Conservation (phyloP, 2,113 vertebrate species). For the Balaeniceps rex region DNA sequence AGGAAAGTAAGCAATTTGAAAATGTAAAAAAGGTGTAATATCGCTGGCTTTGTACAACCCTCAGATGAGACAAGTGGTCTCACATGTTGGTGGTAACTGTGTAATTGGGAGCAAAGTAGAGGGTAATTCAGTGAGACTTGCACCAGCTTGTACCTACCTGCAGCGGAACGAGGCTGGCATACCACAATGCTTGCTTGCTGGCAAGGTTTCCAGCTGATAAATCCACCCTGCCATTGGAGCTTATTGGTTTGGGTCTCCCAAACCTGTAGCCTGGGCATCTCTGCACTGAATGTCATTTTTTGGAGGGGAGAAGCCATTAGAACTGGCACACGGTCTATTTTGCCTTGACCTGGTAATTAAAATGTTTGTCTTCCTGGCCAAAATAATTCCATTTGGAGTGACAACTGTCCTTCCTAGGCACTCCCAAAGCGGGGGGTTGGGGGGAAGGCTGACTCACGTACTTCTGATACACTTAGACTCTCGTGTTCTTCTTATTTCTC, state of each 20-base stretch:
- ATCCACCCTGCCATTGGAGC: background rate
- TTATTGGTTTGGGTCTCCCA: background rate
- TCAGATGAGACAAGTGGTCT: background rate
- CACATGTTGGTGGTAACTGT: accelerated
- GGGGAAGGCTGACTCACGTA: background rate
- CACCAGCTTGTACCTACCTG: background rate
- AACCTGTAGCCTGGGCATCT: background rate
- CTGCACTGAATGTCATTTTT: accelerated
- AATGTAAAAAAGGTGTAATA: background rate
- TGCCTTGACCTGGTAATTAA: background rate
- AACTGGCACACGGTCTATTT: background rate
- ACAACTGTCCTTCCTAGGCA: background rate
- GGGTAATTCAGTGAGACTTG: background rate
- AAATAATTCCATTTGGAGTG: background rate
- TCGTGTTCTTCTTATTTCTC: background rate
- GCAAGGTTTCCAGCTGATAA: background rate
- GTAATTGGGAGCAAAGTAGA: background rate
- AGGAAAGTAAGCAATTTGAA: background rate
- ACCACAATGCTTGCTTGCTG: background rate
- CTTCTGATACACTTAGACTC: background rate
- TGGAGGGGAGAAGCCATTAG: background rate
- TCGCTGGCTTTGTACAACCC: background rate
- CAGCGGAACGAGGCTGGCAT: background rate
- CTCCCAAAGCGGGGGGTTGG: too few relatives aligned
- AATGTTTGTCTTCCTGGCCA: background rate